A percentile compares a stretch with the other conserved stretches of the same genome.
Evolutionary conservation across 2,113 vertebrate genomes (phyloP).

Genomic region (Tichodroma muraria): DNA sequence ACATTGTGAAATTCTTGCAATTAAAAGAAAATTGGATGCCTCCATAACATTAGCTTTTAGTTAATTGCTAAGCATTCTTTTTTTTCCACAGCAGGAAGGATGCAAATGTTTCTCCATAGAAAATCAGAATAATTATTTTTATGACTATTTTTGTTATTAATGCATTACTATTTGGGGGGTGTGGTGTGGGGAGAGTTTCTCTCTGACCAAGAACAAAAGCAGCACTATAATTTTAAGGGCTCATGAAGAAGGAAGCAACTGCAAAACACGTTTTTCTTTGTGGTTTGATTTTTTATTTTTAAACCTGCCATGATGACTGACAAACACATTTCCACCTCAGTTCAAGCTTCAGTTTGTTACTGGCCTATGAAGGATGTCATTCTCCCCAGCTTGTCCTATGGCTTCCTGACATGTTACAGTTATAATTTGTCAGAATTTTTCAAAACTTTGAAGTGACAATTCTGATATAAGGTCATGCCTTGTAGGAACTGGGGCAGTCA

Average conservation of each 20-base stretch:
- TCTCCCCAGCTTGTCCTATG: background rate
- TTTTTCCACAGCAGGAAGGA: background rate
- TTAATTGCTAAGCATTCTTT: background rate
- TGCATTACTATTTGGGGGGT: background rate
- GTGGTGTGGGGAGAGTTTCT: background rate
- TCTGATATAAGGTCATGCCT: background rate
- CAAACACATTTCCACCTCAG: background rate
- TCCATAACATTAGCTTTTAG: background rate
- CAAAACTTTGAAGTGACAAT: background rate
- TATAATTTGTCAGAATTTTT: background rate
- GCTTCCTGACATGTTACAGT: background rate
- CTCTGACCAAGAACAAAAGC: background rate
- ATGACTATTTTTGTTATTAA: slow-evolving; percentile 4
- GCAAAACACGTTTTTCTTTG: background rate
- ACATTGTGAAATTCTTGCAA: background rate
- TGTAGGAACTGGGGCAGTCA: background rate
- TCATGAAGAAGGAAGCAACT: background rate
- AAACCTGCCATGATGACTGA: background rate
- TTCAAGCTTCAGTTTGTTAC: background rate
- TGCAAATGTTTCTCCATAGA: slow-evolving; percentile 5
- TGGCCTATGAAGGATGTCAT: background rate
- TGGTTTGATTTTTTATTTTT: background rate
- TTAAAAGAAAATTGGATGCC: slow-evolving; percentile 17
- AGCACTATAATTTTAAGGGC: background rate
- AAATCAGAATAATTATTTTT: background rate